phyloP scores from a whole-genome alignment of 2,113 vertebrate genomes.

The Plecturocebus donacophilus region DNA sequence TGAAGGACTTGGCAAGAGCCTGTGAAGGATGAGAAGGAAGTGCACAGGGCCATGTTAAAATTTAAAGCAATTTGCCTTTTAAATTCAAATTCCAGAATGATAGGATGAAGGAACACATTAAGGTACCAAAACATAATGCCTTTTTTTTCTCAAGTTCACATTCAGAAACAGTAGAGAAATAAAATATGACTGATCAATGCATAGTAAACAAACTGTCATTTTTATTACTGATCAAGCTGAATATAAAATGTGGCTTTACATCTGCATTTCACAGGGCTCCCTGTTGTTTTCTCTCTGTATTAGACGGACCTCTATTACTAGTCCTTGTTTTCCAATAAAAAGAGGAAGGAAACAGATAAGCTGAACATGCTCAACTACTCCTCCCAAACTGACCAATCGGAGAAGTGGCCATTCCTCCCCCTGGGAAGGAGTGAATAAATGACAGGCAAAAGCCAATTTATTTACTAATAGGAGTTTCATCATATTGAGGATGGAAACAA shows the following conservation, averaged over 20 bases:
- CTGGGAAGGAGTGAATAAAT: neutral
- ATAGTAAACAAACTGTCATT: neutral
- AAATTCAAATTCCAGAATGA: neutral
- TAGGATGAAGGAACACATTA: neutral
- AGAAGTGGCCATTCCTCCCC: neutral
- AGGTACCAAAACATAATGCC: neutral
- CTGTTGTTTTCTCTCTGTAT: neutral
- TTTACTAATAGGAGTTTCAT: neutral
- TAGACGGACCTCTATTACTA: neutral
- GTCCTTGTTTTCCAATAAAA: neutral
- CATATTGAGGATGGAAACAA: neutral
- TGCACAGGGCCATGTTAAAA: neutral
- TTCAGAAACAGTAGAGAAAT: neutral
- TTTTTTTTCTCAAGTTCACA: neutral
- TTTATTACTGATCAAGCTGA: neutral
- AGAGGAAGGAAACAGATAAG: neutral
- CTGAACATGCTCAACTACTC: neutral
- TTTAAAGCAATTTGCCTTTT: neutral
- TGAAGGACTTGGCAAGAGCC: neutral
- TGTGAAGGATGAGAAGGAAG: neutral
- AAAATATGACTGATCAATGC: neutral
- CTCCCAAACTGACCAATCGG: neutral
- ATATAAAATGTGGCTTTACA: neutral
- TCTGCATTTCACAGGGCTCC: neutral
- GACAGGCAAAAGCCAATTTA: fast-evolving